Base-by-base conservation (phyloP, 2,797 vertebrate genomes). In the Gymnoscopelus microlampas region DNA sequence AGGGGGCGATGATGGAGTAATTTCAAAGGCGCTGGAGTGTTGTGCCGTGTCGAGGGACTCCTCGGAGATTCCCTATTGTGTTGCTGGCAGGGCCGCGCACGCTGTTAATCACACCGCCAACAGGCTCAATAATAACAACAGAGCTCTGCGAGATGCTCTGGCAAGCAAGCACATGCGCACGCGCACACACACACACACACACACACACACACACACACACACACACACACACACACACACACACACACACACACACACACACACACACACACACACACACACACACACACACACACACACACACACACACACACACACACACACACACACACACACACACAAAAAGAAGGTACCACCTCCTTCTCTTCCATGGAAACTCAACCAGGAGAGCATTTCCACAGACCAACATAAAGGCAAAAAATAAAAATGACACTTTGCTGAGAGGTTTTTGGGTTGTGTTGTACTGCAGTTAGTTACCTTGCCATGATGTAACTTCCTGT, bases 41-140 rank as follows among this genome's bases (percentile, higher is more conserved):
- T 87, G 82, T 74, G 87, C 78, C 80, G 78, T 66, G 76, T 84
- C 55, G 79, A 88, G 86, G 85, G 87, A 85, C 91, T 87, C 85
- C 81, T 79, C 71, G 79, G 74, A 88, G 83, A 85, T 82, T 91
- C 82, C 70, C 87, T 80, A 85, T 90, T 88, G 88, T 91, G 89
- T 73, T 78, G 62, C 83, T 89, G 87, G 85, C 88, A 85, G 86
- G 86, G 12, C 87, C 73, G 67, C 79, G 74, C 82, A 88, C 84
- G 82, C 81, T 78, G 88, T 88, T 91, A 93, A 93, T 92, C 88
- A 91, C 76, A 86, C 86, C 78, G 81, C 87, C 85, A 93, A 85
- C 89, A 86, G 66, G 87, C 80, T 88, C 88, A 88, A 85, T 89
- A 89, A 92, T 82, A 86, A 88, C 77, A 85, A 79, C 81, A 80